These are phyloP conservation scores for Synanceia verrucosa DNA, from an alignment of 2,797 vertebrate species.

Conservation along the genomic window DNA sequence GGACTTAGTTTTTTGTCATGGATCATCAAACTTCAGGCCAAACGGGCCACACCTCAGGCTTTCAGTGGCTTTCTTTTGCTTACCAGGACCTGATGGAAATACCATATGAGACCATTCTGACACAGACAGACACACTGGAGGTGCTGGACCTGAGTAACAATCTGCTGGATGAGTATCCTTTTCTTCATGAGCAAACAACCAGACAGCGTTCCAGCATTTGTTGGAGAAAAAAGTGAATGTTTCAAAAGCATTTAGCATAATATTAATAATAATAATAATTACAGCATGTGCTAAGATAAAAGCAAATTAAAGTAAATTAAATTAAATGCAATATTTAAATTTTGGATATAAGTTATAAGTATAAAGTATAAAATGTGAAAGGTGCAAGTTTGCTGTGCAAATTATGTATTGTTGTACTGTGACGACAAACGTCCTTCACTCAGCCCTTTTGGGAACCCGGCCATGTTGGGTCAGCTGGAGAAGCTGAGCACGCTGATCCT, in stretches of 20 bases:
- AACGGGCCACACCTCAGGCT: conserved; percentile 32
- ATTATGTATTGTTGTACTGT: too few species aligned
- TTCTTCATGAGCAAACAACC: background rate
- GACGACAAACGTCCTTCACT: conserved; percentile 79
- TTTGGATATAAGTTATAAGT: too few species aligned
- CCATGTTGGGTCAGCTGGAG: conserved; percentile 78
- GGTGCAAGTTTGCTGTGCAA: too few species aligned
- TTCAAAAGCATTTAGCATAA: too few species aligned
- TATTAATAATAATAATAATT: too few species aligned
- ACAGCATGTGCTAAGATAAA: too few species aligned
- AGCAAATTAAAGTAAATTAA: too few species aligned
- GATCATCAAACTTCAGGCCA: conserved; percentile 47
- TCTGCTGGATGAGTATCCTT: conserved; percentile 85
- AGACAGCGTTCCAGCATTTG: too few species aligned
- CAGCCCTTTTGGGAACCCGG: conserved; percentile 77
- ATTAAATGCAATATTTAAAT: too few species aligned
- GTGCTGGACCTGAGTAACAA: conserved; percentile 85
- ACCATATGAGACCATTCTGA: conserved; percentile 78
- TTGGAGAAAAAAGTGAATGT: too few species aligned
- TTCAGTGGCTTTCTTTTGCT: conserved; percentile 80
- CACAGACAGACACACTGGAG: conserved; percentile 73
- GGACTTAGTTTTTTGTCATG: conserved; percentile 45
- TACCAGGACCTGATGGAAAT: conserved; percentile 82
- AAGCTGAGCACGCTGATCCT: conserved; percentile 82
- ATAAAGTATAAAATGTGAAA: too few species aligned